These are phyloP conservation scores for Lasioglossum villosulum DNA, from an alignment of 2,888 invertebrate genomes.

Conservation along the genomic window DNA sequence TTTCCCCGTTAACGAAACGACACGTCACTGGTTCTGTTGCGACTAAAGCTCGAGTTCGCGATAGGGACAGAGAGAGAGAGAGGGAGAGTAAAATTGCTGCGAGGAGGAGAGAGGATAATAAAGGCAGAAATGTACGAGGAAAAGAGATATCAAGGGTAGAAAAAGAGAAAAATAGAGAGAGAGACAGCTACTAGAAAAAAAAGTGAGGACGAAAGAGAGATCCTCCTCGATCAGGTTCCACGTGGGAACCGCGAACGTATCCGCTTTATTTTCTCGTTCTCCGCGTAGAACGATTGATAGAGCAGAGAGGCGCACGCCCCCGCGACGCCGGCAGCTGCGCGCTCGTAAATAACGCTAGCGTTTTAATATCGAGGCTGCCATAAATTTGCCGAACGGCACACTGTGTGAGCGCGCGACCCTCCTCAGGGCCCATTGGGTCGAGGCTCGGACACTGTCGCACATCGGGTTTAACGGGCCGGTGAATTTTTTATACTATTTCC, in stretches of 20 bases:
- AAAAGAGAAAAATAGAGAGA: not conserved
- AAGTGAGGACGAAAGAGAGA: not conserved
- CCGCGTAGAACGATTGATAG: conserved; percentile 54
- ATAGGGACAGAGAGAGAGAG: not conserved
- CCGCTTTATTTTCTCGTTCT: conserved; percentile 14
- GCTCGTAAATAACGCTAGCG: conserved; percentile 76
- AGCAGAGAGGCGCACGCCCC: conserved; percentile 31
- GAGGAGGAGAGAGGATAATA: not conserved
- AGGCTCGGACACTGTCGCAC: not conserved
- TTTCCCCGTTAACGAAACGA: not conserved
- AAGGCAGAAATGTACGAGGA: not conserved
- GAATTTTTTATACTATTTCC: conserved; percentile 38
- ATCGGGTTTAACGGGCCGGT: conserved; percentile 16
- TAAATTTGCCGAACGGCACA: conserved; percentile 71
- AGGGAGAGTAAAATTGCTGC: not conserved
- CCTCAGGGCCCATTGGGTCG: conserved; percentile 24
- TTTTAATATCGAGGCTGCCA: conserved; percentile 76
- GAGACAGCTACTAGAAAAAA: not conserved
- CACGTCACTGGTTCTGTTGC: not conserved
- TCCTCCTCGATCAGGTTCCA: conserved; percentile 9
- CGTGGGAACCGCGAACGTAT: conserved; percentile 21
- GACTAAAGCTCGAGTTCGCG: not conserved
- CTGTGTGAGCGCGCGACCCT: conserved; percentile 5
- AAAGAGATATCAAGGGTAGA: not conserved
- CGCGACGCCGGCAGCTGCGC: conserved; percentile 54